A percentile compares a stretch with the other conserved stretches of the same genome.
Evolutionary conservation across 2,113 vertebrate species (phyloP).

Genomic region (Polypterus bichir): DNA sequence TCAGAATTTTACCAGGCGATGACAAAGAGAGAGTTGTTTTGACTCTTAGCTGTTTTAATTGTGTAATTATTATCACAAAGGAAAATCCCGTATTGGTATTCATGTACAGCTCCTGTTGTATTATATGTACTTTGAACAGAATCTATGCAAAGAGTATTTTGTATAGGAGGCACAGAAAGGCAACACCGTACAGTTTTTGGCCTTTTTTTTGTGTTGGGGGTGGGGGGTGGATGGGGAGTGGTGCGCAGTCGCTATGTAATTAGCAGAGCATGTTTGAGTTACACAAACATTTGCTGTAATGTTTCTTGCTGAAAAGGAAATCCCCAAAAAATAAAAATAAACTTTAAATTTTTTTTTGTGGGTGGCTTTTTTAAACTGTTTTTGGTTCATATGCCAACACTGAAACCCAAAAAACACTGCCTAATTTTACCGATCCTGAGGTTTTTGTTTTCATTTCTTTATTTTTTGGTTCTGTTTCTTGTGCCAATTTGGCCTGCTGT

Average conservation of each 20-base stretch:
- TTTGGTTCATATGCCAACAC: no score
- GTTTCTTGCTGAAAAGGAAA: not conserved
- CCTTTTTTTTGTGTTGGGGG: slow-evolving; percentile 5
- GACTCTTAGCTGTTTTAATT: slow-evolving; percentile 5
- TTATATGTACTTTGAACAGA: slow-evolving; percentile 27
- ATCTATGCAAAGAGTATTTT: slow-evolving; percentile 29
- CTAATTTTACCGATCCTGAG: not conserved
- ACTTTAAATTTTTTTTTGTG: not conserved
- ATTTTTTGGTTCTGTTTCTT: no score
- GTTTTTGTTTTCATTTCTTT: not conserved
- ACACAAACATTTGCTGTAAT: not conserved
- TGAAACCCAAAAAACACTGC: no score
- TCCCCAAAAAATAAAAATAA: not conserved
- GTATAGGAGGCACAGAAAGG: slow-evolving; percentile 19
- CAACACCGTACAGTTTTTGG: not conserved
- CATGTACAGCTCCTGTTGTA: slow-evolving; percentile 21
- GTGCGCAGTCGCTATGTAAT: not conserved
- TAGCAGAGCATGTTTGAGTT: not conserved
- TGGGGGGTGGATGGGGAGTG: slow-evolving; percentile 11
- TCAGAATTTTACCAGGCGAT: not conserved
- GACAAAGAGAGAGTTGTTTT: not conserved
- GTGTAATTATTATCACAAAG: slow-evolving; percentile 1
- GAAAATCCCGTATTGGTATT: not conserved
- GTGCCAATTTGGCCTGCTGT: no score
- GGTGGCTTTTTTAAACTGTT: no score